Evolutionary conservation across 2,888 invertebrate species (phyloP).

Genomic region (Eristalis tenax): DNA sequence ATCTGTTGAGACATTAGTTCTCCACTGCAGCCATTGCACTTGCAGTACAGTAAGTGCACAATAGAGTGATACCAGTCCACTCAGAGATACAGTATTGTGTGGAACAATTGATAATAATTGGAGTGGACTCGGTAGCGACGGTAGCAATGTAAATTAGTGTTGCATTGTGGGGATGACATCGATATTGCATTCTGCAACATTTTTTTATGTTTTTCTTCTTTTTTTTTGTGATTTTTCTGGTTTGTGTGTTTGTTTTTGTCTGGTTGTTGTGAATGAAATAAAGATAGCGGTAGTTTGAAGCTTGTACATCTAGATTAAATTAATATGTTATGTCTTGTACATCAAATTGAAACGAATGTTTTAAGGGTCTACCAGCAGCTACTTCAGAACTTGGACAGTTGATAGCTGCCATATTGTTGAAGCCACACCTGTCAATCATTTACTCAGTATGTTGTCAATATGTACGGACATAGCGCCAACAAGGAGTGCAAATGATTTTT

Average conservation of each 20-base stretch:
- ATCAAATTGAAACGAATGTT: too few relatives aligned
- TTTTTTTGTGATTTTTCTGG: background rate
- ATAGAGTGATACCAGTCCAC: constrained; percentile 8
- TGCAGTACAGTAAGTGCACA: constrained; percentile 7
- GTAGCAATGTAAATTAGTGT: constrained; percentile 15
- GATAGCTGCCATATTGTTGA: too few relatives aligned
- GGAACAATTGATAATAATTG: constrained; percentile 41
- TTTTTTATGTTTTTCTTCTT: background rate
- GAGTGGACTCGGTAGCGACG: constrained; percentile 10
- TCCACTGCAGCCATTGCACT: constrained; percentile 19
- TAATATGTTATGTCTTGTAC: too few relatives aligned
- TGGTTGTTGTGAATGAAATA: background rate
- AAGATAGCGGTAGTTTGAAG: background rate
- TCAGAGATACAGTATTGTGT: constrained; percentile 17
- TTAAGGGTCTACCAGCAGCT: too few relatives aligned
- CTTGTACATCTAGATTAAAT: background rate
- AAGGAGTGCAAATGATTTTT: too few relatives aligned
- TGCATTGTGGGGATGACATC: constrained; percentile 23
- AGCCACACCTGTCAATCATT: too few relatives aligned
- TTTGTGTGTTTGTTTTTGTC: background rate
- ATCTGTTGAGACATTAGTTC: constrained; percentile 34
- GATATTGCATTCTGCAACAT: constrained; percentile 16
- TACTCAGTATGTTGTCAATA: too few relatives aligned
- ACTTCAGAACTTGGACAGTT: too few relatives aligned
- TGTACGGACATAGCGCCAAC: too few relatives aligned